Conservation (phyloP, 2,888 invertebrate species). For the Steinernema scapterisci region DNA sequence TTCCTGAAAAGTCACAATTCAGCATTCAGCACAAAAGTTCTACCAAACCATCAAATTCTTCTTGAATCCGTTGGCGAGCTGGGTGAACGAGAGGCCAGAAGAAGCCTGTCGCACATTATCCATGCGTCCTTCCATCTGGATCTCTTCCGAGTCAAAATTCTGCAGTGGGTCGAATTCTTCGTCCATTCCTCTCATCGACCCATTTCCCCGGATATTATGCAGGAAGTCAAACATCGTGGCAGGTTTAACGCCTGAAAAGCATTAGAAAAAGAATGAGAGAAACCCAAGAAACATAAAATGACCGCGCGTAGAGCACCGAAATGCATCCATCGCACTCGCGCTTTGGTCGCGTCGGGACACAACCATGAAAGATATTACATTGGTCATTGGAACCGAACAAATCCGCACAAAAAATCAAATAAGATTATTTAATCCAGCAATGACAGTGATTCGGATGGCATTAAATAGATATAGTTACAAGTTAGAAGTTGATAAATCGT, state of each 20-base stretch:
- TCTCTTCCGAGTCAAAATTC: background rate
- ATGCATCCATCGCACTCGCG: background rate
- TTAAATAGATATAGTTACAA: too few species aligned
- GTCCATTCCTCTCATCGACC: too few species aligned
- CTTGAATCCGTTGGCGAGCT: background rate
- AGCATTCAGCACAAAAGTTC: background rate
- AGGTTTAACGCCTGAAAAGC: constrained; percentile 26
- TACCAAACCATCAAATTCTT: constrained; percentile 16
- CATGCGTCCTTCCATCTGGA: background rate
- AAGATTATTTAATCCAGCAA: too few species aligned
- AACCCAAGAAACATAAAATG: background rate
- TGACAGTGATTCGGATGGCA: too few species aligned
- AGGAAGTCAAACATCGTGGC: background rate
- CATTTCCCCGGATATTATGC: background rate
- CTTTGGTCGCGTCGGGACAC: background rate
- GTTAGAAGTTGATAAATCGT: too few species aligned
- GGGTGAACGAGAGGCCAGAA: background rate
- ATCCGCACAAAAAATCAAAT: too few species aligned
- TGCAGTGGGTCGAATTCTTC: background rate
- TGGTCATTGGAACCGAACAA: too few species aligned
- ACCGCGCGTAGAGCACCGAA: background rate
- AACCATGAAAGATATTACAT: background rate
- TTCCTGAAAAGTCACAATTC: background rate
- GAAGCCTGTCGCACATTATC: background rate
- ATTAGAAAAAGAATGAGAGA: background rate